Evolutionary conservation across 2,888 invertebrate genomes (phyloP), one percentile per base, ranked within the genome.

Genomic region (Spodoptera picta): DNA sequence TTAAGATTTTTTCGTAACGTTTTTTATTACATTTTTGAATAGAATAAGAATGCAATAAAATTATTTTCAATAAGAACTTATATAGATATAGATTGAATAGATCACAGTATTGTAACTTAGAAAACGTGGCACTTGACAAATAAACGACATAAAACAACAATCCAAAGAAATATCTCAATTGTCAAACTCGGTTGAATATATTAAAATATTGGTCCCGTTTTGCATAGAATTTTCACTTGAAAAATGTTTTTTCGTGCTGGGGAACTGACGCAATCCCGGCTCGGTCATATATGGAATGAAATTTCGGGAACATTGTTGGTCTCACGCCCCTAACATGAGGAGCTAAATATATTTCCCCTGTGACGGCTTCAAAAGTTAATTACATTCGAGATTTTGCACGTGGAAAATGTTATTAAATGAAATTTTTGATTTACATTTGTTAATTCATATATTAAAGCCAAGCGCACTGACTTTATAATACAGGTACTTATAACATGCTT

Each of bases 291-390:
- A 64, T 67, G 62, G 62, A 67, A 73, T 75, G 63, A 67, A 79
- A 79, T 80, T 79, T 72, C 65, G 65, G 69, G 56, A 51, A 71
- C 68, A 79, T 75, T 73, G 73, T 72, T 51, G 64, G 57, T 65
- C 67, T 65, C 69, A 75, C 67, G 61, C 58, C 23, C 49, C 55
- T 48, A 19, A 50, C 62, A 54, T 14, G 9, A 7, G 53, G n/a
- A 47, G 46, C 61, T 68, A 69, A 48, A 68, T 56, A 74, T 73
- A 60, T 36, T 68, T 31, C 9, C 14, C 4, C 48, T 53, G 53
- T 59, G 23, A 59, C 45, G 36, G 24, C 24, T 24, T 23, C 27
- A 55, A 73, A 67, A 59, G 54, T 67, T 68, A 68, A 60, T 47
- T 54, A 51, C 66, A 10, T 54, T 14, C 12, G 24, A 19, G 10